Base-by-base conservation (phyloP, 92 coral and sea anemone genomes). In the Diadumene lineata region DNA sequence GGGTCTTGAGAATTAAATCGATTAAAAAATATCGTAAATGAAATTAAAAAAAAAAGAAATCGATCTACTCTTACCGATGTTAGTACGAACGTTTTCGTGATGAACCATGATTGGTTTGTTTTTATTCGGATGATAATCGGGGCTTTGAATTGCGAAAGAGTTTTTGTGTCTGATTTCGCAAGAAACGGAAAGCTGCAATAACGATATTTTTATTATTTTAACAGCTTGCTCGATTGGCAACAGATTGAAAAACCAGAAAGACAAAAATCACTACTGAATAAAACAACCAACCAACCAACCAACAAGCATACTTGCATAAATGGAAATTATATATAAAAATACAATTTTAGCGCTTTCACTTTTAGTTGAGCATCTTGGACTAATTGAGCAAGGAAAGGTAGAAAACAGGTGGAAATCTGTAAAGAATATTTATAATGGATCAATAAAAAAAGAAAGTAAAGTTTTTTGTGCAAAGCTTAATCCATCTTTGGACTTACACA, bases 151-250 rank as follows among this genome's bases (percentile, higher is more conserved):
- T n/a, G n/a, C n/a, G n/a, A n/a, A n/a, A n/a, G n/a, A n/a, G n/a
- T n/a, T n/a, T n/a, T n/a, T n/a, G n/a, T n/a, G n/a, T n/a, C n/a
- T n/a, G n/a, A n/a, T n/a, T n/a, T n/a, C n/a, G n/a, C n/a, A n/a
- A n/a, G n/a, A n/a, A n/a, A n/a, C n/a, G n/a, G 25, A 4, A 8
- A 23, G 3, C 25, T 16, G 25, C 53, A 46, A 53, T 53, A 53
- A 8, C n/a, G 25, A 53, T 16, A 6, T 3, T 53, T 3, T 16
- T 53, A 23, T 16, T 53, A 3, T 8, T 53, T 22, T 53, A 8
- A 17, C 72, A 67, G 72, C 57, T 67, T 21, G 23, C 72, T 16
- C 72, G 72, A 2, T 56, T 67, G 34, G 72, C 55, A 18, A 44
- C 46, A 29, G 72, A 67, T 34, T 25, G 21, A 24, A 7, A 32